Percentiles rank a stretch among this genome's conserved stretches.
phyloP scores from a whole-genome alignment of 2,888 invertebrate genomes.

The Escarpia spicata region DNA sequence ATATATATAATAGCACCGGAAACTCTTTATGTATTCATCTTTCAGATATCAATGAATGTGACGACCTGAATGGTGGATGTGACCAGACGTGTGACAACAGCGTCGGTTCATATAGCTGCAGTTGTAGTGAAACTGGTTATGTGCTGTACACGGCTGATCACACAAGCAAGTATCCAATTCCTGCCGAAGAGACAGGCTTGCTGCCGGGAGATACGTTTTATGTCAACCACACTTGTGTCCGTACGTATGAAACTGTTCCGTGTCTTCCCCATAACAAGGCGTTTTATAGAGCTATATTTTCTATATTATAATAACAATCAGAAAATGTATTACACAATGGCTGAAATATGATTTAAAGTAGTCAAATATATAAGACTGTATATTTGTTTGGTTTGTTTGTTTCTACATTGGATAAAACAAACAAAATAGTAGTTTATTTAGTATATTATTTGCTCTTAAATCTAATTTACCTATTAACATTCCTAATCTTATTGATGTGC shows the following conservation, averaged over 20 bases:
- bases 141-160: conserved; percentile 87
- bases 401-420: too few species aligned
- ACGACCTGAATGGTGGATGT: conserved; percentile 34
- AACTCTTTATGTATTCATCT: not conserved
- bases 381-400: too few species aligned
- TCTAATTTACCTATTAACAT: too few species aligned
- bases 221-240: conserved; percentile 93
- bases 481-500: too few species aligned
- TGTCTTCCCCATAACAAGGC: too few species aligned
- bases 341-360: too few species aligned
- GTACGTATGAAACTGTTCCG: conserved; percentile 51
- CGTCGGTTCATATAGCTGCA: conserved; percentile 69
- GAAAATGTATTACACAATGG: too few species aligned
- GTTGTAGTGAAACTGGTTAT: conserved; percentile 87
- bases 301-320: too few species aligned
- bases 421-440: too few species aligned
- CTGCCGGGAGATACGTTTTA: conserved; percentile 89
- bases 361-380: too few species aligned
- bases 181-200: conserved; percentile 84
- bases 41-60: conserved; percentile 46
- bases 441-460: too few species aligned
- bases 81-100: conserved; percentile 42
- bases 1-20: not conserved
- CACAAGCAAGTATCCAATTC: conserved; percentile 86
- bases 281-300: too few species aligned